A percentile compares a stretch with the other conserved stretches of the same genome.
phyloP scores from a whole-genome alignment of 2,888 invertebrate species.

The Perizoma flavofasciatum region DNA sequence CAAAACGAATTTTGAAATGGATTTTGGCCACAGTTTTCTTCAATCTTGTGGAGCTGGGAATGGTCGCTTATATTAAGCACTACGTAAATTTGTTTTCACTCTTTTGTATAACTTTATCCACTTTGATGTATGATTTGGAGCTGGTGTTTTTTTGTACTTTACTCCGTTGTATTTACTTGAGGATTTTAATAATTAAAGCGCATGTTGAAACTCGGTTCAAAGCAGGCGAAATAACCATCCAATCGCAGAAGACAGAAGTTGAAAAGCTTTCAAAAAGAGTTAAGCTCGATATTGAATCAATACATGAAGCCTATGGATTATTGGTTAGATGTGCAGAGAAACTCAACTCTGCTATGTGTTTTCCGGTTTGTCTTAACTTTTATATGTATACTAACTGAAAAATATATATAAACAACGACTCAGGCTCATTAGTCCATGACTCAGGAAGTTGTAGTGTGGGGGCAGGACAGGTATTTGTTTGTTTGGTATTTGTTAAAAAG shows the following conservation, averaged over 20 bases:
- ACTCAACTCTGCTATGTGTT: constrained; percentile 59
- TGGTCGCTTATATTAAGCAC: background rate
- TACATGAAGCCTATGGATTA: constrained; percentile 61
- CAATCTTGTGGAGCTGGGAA: constrained; percentile 46
- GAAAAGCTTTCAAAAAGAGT: constrained; percentile 53
- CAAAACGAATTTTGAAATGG: constrained; percentile 33
- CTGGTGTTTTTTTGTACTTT: constrained; percentile 52
- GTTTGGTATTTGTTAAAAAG: no score
- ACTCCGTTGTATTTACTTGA: constrained; percentile 47
- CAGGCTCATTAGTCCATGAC: no score
- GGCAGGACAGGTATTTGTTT: no score
- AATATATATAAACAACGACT: no score
- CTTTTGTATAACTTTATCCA: background rate
- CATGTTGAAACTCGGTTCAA: constrained; percentile 53
- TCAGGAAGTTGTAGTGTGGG: no score
- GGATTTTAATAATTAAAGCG: constrained; percentile 55
- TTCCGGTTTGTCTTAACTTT: constrained; percentile 53
- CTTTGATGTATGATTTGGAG: constrained; percentile 55
- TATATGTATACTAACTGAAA: no score
- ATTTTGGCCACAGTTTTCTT: constrained; percentile 32
- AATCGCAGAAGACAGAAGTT: constrained; percentile 40
- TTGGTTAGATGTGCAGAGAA: constrained; percentile 60
- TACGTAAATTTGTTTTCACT: no score
- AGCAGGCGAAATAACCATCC: constrained; percentile 25
- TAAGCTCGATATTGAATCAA: constrained; percentile 50